Conservation (phyloP, 2,113 vertebrate species). For the Mustela nigripes region DNA sequence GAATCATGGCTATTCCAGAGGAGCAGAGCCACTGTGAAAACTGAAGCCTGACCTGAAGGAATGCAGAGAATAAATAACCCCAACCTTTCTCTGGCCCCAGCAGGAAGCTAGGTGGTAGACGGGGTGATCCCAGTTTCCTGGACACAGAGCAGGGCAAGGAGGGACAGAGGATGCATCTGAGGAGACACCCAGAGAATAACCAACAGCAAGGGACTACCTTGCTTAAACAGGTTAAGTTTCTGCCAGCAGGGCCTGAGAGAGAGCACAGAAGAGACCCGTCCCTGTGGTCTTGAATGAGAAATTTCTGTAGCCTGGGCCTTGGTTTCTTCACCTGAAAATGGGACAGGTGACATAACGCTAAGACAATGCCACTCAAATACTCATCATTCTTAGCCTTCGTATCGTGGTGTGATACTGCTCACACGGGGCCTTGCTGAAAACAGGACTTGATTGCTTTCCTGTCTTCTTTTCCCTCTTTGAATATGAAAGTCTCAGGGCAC, state of each 20-base stretch:
- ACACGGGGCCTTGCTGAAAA: neutral
- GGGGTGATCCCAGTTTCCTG: neutral
- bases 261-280: neutral
- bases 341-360: neutral
- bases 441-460: neutral
- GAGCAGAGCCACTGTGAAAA: neutral
- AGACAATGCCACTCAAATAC: neutral
- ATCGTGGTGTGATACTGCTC: neutral
- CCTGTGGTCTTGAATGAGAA: neutral
- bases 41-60: neutral
- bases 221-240: no score
- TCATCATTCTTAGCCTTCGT: neutral
- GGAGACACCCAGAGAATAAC: neutral
- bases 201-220: neutral
- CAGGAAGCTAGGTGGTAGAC: neutral
- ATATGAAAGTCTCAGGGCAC: neutral
- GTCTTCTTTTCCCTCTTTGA: neutral
- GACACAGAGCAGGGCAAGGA: neutral
- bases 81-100: neutral
- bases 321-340: constrained; percentile 4
- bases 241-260: neutral
- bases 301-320: neutral
- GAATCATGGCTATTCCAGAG: neutral
- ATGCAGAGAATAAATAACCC: neutral
- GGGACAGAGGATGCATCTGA: neutral